Base-by-base conservation (phyloP, 2,797 vertebrate species). In the Chiroxiphia lanceolata region DNA sequence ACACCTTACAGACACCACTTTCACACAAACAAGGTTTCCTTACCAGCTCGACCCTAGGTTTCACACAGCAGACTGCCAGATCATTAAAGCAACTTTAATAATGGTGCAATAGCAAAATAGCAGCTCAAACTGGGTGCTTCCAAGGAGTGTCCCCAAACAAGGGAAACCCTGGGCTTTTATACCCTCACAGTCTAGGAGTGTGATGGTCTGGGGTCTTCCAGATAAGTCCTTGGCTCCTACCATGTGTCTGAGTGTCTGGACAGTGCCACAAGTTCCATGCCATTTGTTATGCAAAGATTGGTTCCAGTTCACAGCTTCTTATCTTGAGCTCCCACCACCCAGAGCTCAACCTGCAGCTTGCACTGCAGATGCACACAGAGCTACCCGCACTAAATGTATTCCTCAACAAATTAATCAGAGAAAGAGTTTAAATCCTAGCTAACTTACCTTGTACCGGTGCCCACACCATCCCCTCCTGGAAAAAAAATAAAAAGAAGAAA, bases 401-500 rank as follows among this genome's bases (percentile, higher is more conserved):
- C 17, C 31, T 21, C 17, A 20, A 57, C 47, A 56, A 45, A 45
- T 50, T 57, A 57, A 31, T 4, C 3, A 47, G 40, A 70, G 26
- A 59, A 87, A 77, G 14, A 61, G 3, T 11, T 70, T 60, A 70
- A 83, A 53, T 78, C 21, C 19, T 63, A 45, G 2, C 1, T 19
- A 8, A 31, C 34, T 67, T 8, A 59, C 2, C 4, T 7, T 56
- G 13, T 10, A 44, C 1, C 15, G 9, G 15, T 3, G 26, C 7
- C 2, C 1, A 0, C 0, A 50, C 25, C 25, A 50, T 10, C 7
- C 3, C 4, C 0, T 2, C 5, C 15, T 15, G 17, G 38, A 29
- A 20, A 40, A 18, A 38, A 40, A 15, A 31, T 21, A 31, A 61
- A 21, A 61, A 63, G 11, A 27, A 47, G 9, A 21, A 15, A 45